Evolutionary conservation across 2,888 invertebrate species (phyloP).

Genomic region (Ochropacha duplaris): DNA sequence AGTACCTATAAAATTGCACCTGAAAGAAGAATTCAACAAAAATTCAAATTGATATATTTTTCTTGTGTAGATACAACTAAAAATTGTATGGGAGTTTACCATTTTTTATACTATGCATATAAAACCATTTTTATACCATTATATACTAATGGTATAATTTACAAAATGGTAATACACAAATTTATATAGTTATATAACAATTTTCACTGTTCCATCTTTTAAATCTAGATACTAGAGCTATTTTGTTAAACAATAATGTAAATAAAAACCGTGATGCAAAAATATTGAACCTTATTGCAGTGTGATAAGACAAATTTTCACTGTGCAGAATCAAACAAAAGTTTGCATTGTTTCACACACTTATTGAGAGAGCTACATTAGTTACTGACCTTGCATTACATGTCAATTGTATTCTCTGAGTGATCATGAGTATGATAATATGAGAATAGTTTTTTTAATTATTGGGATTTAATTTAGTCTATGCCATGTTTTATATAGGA

Average conservation of each 20-base stretch:
- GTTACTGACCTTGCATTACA: conserved; percentile 23
- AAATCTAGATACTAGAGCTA: not conserved
- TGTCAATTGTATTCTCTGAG: conserved; percentile 29
- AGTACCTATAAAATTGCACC: too few relatives aligned
- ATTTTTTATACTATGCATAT: too few relatives aligned
- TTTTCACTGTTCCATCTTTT: not conserved
- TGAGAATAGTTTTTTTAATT: not conserved
- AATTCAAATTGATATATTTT: too few relatives aligned
- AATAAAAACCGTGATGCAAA: not conserved
- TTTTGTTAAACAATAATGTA: not conserved
- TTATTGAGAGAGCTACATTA: conserved; percentile 10
- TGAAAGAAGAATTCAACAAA: too few relatives aligned
- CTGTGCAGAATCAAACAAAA: conserved; percentile 4
- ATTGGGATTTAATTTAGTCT: not conserved
- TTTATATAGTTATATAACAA: not conserved
- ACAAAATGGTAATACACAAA: too few relatives aligned
- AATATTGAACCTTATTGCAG: not conserved
- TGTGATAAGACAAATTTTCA: not conserved
- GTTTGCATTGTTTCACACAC: conserved; percentile 16
- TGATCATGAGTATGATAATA: conserved; percentile 25
- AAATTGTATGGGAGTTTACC: too few relatives aligned
- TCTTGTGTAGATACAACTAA: too few relatives aligned
- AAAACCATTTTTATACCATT: too few relatives aligned
- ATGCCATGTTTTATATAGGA: not conserved
- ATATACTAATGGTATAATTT: too few relatives aligned